Evolutionary conservation across 2,888 invertebrate genomes (phyloP).

Genomic region (Tipula vernalis): DNA sequence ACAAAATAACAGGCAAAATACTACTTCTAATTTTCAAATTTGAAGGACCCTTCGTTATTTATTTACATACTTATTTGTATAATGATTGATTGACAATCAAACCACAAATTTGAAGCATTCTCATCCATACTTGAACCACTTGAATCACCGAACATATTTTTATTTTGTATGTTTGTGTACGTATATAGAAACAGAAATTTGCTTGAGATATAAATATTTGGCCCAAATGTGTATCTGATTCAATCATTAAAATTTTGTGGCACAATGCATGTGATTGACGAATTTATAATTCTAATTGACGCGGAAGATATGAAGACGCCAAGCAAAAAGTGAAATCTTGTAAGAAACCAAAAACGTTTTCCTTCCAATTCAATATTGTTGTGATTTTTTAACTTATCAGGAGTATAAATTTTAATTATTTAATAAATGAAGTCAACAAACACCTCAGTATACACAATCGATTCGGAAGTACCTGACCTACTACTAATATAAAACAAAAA

Average conservation of each 20-base stretch:
- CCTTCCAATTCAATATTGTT: too few relatives aligned
- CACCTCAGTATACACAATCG: not conserved
- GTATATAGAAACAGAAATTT: too few relatives aligned
- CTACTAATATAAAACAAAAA: not conserved
- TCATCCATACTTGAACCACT: not conserved
- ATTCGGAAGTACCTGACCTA: not conserved
- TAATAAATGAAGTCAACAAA: not conserved
- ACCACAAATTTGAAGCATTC: not conserved
- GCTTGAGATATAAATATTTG: not conserved
- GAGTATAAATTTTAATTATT: too few relatives aligned
- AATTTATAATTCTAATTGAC: not conserved
- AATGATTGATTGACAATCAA: not conserved
- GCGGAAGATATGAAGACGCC: not conserved
- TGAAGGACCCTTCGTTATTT: not conserved
- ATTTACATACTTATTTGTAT: not conserved
- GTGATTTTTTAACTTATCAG: too few relatives aligned
- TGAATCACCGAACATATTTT: not conserved
- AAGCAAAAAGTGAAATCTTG: too few relatives aligned
- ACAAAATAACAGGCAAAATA: not conserved
- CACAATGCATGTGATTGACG: not conserved
- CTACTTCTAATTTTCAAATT: not conserved
- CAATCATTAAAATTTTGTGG: not conserved
- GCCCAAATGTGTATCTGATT: not conserved
- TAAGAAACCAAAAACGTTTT: too few relatives aligned
- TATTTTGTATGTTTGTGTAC: not conserved